These are phyloP conservation scores for Buathra laborator DNA, from an alignment of 2,888 invertebrate species.

Conservation along the genomic window DNA sequence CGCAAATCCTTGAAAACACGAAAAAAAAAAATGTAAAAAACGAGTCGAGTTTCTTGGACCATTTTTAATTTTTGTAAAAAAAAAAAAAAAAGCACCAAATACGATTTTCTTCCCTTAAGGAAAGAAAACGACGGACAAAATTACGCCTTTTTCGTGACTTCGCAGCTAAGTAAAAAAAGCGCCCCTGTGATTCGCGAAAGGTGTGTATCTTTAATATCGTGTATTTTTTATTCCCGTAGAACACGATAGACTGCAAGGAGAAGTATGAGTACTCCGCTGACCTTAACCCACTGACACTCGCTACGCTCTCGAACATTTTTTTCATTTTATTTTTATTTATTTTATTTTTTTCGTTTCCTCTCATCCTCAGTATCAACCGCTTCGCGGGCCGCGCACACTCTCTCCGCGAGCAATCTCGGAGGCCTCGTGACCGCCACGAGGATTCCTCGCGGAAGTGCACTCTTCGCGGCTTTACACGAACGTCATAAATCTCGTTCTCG, in stretches of 20 bases:
- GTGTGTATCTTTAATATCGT: conserved; percentile 36
- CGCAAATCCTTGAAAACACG: too few species aligned
- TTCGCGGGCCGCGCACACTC: conserved; percentile 7
- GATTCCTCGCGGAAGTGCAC: conserved; percentile 61
- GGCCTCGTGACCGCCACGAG: conserved; percentile 55
- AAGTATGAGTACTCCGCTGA: conserved; percentile 73
- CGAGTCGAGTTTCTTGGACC: too few species aligned
- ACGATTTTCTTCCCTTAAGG: too few species aligned
- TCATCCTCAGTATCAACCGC: not conserved
- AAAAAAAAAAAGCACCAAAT: too few species aligned
- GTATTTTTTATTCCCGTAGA: not conserved
- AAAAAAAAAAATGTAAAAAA: too few species aligned
- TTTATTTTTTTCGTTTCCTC: not conserved
- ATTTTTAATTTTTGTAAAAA: too few species aligned
- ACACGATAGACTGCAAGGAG: conserved; percentile 44
- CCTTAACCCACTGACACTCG: conserved; percentile 77
- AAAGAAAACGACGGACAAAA: too few species aligned
- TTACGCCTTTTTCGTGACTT: too few species aligned
- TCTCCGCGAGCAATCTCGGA: conserved; percentile 52
- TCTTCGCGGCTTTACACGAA: conserved; percentile 66
- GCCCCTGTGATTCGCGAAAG: not conserved
- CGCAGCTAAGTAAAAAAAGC: too few species aligned
- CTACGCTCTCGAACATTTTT: conserved; percentile 62
- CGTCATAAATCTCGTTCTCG: conserved; percentile 64
- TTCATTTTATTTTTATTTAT: conserved; percentile 28